Percentiles rank a stretch among this genome's conserved stretches.
These are phyloP conservation scores for Stenolophus ochropezus DNA, from an alignment of 2,888 invertebrate species.

Conservation along the genomic window DNA sequence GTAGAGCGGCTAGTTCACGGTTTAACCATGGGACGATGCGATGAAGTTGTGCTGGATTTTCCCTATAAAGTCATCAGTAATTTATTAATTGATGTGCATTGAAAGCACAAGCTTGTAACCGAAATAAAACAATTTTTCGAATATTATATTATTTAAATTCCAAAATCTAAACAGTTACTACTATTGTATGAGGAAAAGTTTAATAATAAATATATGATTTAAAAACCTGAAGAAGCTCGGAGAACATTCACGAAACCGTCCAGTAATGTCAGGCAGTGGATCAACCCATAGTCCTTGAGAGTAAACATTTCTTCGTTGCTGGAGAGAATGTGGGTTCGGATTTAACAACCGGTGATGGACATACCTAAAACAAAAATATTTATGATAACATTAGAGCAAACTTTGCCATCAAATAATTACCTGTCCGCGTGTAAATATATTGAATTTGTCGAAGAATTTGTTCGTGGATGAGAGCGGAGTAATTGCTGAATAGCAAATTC, in stretches of 20 bases:
- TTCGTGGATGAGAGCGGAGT: slow-evolving; percentile 73
- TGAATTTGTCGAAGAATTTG: too few species aligned
- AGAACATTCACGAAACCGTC: slow-evolving; percentile 82
- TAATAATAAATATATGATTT: too few species aligned
- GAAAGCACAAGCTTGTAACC: too few species aligned
- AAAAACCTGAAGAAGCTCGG: slow-evolving; percentile 87
- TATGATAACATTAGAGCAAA: slow-evolving; percentile 25
- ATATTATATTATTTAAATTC: too few species aligned
- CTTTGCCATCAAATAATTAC: slow-evolving; percentile 44
- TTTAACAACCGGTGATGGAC: slow-evolving; percentile 10
- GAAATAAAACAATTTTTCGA: too few species aligned
- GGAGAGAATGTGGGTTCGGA: slow-evolving; percentile 10
- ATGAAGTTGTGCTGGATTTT: slow-evolving; percentile 86
- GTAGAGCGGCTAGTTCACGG: slow-evolving; percentile 87
- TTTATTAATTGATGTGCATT: too few species aligned
- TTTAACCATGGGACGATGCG: slow-evolving; percentile 92
- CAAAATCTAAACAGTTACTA: too few species aligned
- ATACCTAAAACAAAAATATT: slow-evolving; percentile 51
- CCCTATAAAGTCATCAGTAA: too few species aligned
- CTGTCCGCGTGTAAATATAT: slow-evolving; percentile 64
- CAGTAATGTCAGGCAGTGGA: slow-evolving; percentile 81
- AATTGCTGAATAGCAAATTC: slow-evolving; percentile 78
- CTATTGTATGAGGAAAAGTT: too few species aligned
- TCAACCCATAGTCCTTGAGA: slow-evolving; percentile 84
- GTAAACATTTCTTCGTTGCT: slow-evolving; percentile 83